Percentiles rank a stretch among this genome's conserved stretches.
phyloP scores from a whole-genome alignment of 2,113 vertebrate species.

The Coptodon rendalli region DNA sequence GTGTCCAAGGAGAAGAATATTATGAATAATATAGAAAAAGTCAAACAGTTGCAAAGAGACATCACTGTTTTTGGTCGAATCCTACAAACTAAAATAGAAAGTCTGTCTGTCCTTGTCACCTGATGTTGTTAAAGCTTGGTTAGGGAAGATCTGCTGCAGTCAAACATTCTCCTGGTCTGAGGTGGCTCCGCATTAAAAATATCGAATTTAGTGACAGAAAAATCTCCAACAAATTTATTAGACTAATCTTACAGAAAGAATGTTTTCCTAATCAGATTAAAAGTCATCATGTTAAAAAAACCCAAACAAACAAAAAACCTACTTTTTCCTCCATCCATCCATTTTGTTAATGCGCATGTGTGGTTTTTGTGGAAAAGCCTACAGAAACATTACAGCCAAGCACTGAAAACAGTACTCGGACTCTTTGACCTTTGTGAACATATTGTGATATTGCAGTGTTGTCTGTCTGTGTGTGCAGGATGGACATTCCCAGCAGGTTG shows the following conservation, averaged over 20 bases:
- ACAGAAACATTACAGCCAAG: not conserved
- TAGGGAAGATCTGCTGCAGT: not conserved
- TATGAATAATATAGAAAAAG: not conserved
- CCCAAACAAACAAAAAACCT: not conserved
- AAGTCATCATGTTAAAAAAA: not conserved
- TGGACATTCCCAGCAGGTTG: conserved; percentile 71
- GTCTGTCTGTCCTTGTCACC: not conserved
- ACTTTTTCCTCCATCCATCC: not conserved
- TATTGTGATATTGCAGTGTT: not conserved
- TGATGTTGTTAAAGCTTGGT: not conserved
- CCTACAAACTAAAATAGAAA: not conserved
- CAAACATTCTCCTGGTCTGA: not conserved
- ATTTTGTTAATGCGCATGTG: not conserved
- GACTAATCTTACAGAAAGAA: not conserved
- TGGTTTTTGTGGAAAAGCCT: not conserved
- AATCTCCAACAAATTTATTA: not conserved
- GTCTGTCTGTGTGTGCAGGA: conserved; percentile 3
- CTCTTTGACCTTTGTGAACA: not conserved
- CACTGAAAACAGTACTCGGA: not conserved
- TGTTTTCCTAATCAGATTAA: not conserved
- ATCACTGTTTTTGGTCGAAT: not conserved
- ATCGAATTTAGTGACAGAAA: not conserved
- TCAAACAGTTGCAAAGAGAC: not conserved
- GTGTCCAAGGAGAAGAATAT: not conserved
- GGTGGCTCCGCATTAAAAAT: not conserved